These are phyloP conservation scores for Phalacrocorax brasilianus DNA, from an alignment of 2,113 vertebrate species.

Conservation along the genomic window DNA sequence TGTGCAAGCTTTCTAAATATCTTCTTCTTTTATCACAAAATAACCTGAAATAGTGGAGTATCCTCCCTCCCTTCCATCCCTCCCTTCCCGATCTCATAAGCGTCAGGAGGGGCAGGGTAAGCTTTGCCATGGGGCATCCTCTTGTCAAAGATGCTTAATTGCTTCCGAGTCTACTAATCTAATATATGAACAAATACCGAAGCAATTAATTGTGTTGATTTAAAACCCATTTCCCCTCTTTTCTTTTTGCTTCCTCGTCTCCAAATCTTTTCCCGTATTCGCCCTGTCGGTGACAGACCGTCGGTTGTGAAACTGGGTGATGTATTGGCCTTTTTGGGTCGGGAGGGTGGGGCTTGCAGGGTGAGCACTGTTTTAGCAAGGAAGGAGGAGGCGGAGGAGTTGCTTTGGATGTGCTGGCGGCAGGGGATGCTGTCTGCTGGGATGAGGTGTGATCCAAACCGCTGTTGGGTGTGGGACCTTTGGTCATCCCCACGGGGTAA, in stretches of 20 bases:
- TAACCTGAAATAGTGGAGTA: background rate
- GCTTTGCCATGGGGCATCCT: background rate
- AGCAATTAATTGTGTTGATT: conserved; percentile 15
- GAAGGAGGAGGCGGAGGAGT: background rate
- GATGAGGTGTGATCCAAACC: background rate
- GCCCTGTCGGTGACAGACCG: background rate
- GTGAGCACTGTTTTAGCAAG: background rate
- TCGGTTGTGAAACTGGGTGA: background rate
- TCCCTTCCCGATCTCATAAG: background rate
- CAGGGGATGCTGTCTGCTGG: background rate
- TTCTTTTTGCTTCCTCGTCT: background rate
- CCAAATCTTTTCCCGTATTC: background rate
- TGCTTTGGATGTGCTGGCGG: background rate
- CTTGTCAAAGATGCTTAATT: conserved; percentile 10
- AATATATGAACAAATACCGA: background rate
- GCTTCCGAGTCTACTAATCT: background rate
- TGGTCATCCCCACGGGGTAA: background rate
- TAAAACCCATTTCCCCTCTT: background rate
- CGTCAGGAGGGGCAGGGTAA: background rate
- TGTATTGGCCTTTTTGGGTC: background rate
- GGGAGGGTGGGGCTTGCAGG: background rate
- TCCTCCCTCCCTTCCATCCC: background rate
- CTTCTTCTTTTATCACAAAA: background rate
- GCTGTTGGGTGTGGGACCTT: background rate
- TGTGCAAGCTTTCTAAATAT: background rate